A percentile compares a stretch with the other conserved stretches of the same genome.
These are phyloP conservation scores for Drosophila mimetica DNA, from an alignment of 2,888 invertebrate genomes.

Conservation along the genomic window DNA sequence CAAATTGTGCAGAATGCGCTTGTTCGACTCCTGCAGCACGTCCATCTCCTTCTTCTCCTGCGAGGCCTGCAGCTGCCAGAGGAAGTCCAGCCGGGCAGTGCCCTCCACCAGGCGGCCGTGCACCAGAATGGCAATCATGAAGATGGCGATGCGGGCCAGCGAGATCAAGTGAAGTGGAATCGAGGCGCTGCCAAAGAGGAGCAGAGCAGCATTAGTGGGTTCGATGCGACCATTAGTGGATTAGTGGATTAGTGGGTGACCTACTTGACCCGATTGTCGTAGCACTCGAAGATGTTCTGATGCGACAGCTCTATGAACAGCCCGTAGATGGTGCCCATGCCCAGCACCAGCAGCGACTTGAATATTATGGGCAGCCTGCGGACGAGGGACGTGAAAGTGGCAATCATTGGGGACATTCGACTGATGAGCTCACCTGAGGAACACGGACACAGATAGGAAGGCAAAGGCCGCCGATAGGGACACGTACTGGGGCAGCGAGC, in stretches of 20 bases:
- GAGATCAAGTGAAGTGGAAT: constrained; percentile 92
- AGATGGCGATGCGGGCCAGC: constrained; percentile 92
- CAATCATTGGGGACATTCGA: background rate
- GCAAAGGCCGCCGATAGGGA: constrained; percentile 93
- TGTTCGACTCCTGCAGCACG: constrained; percentile 95
- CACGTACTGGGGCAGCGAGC: constrained; percentile 94
- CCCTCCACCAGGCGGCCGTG: constrained; percentile 94
- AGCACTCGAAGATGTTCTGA: constrained; percentile 91
- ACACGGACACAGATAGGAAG: constrained; percentile 93
- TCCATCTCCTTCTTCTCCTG: constrained; percentile 97
- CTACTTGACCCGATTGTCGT: constrained; percentile 91
- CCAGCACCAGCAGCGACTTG: constrained; percentile 90
- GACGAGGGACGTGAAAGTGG: background rate
- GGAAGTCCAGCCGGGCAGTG: constrained; percentile 93
- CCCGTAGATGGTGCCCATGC: constrained; percentile 92
- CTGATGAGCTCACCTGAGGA: constrained; percentile 86
- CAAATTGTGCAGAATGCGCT: constrained; percentile 94
- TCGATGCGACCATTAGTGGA: background rate
- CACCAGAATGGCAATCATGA: constrained; percentile 92
- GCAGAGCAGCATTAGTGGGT: background rate
- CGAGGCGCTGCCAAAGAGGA: constrained; percentile 85
- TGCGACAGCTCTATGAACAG: constrained; percentile 93
- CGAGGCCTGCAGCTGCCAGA: constrained; percentile 93
- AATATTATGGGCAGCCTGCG: constrained; percentile 90
- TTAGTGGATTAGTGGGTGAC: constrained; percentile 71